phyloP scores from a whole-genome alignment of 2,797 vertebrate species.

The Gymnothorax reevesii region DNA sequence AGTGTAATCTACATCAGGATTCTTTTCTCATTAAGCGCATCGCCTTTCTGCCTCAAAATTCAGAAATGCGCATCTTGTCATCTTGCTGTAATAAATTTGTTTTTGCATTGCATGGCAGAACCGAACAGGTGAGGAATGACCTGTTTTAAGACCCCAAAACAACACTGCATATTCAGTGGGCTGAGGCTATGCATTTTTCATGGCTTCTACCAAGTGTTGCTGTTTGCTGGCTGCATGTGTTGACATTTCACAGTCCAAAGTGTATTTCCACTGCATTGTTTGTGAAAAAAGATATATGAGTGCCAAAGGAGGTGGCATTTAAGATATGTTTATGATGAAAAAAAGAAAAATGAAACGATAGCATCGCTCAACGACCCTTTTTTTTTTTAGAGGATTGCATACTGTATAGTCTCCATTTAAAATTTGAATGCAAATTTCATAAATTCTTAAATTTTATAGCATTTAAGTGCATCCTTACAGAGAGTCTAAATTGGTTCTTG shows the following conservation, averaged over 20 bases:
- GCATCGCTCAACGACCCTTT: not conserved
- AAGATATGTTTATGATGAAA: not conserved
- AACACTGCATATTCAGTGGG: not conserved
- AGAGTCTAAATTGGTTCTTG: not conserved
- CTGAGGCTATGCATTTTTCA: not conserved
- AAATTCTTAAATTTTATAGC: not conserved
- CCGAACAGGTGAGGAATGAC: not conserved
- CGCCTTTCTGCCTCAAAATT: not conserved
- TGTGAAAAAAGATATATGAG: not conserved
- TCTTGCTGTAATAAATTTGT: not conserved
- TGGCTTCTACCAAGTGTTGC: not conserved
- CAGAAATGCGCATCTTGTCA: not conserved
- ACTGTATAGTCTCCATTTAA: no score
- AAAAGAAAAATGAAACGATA: not conserved
- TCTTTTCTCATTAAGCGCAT: not conserved
- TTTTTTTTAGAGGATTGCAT: no score
- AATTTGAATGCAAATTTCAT: no score
- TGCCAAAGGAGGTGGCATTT: not conserved
- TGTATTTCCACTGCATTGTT: not conserved
- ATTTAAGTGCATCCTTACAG: not conserved
- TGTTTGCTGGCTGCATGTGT: not conserved
- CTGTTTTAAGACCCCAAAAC: not conserved
- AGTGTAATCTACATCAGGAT: not conserved
- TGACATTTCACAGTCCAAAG: not conserved
- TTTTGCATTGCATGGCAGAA: not conserved